Evolutionary conservation across 2,888 invertebrate species (phyloP).

Genomic region (Drosophila ustulata): DNA sequence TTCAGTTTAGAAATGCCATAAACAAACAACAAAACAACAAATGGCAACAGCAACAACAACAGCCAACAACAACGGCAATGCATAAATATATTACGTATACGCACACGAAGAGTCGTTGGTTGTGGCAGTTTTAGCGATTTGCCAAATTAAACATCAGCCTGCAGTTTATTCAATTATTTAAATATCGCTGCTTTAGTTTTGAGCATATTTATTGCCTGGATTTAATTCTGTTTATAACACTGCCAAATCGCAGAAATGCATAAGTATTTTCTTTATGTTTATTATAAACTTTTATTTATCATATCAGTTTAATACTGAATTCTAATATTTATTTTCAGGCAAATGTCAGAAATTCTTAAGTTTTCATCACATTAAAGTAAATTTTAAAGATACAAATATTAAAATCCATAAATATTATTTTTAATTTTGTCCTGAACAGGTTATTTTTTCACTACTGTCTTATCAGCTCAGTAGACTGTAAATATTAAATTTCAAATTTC

Average conservation of each 20-base stretch:
- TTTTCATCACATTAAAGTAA: no score
- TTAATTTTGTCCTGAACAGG: no score
- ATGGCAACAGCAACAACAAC: slow-evolving; percentile 13
- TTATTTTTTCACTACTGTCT: no score
- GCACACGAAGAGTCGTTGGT: slow-evolving; percentile 6
- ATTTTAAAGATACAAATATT: no score
- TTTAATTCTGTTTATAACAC: background rate
- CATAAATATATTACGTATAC: slow-evolving; percentile 1
- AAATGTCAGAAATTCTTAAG: no score
- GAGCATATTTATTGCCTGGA: background rate
- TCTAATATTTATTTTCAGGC: no score
- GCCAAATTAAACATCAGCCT: slow-evolving; percentile 26
- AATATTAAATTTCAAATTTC: no score
- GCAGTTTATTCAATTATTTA: slow-evolving; percentile 19
- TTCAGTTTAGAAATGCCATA: slow-evolving; percentile 62
- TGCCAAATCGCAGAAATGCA: background rate
- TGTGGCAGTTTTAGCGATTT: slow-evolving; percentile 29
- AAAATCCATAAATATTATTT: no score
- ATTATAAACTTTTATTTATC: no score
- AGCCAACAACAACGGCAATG: background rate
- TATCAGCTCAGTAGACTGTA: no score
- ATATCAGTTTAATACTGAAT: no score
- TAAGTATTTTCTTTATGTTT: background rate
- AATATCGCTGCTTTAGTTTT: slow-evolving; percentile 1
- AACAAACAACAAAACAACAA: slow-evolving; percentile 59